These are phyloP conservation scores for Poecile montanus DNA, from an alignment of 2,797 vertebrate species.

Conservation along the genomic window DNA sequence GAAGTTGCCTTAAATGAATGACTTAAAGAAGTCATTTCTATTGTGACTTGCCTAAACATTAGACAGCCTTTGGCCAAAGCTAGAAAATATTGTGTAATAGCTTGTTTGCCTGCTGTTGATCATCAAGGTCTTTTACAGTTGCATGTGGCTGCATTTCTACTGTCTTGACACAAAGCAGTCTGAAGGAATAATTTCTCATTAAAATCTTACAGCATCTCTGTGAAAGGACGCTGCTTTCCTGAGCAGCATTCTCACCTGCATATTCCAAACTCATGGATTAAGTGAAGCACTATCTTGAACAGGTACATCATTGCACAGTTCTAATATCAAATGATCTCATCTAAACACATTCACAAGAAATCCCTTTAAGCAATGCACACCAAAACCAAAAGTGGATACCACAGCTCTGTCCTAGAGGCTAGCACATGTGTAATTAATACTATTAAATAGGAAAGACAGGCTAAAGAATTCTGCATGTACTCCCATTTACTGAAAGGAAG, in stretches of 20 bases:
- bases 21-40: neutral
- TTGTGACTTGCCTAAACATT: neutral
- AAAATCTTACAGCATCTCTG: neutral
- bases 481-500: neutral
- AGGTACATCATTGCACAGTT: neutral
- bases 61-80: neutral
- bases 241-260: neutral
- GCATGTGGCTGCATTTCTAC: neutral
- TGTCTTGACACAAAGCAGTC: neutral
- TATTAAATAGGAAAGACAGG: neutral
- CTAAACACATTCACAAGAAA: neutral
- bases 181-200: neutral
- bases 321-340: rapidly evolving
- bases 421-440: rapidly evolving
- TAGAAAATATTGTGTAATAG: neutral
- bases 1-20: neutral
- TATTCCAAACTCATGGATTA: neutral
- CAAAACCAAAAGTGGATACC: neutral
- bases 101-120: rapidly evolving
- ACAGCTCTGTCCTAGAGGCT: neutral
- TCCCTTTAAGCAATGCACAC: neutral
- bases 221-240: neutral
- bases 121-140: neutral
- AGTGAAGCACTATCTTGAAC: neutral
- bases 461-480: neutral